Evolutionary conservation across 2,888 invertebrate genomes (phyloP), one percentile per base, ranked within the genome.

Genomic region (Drosophila buzzatii): DNA sequence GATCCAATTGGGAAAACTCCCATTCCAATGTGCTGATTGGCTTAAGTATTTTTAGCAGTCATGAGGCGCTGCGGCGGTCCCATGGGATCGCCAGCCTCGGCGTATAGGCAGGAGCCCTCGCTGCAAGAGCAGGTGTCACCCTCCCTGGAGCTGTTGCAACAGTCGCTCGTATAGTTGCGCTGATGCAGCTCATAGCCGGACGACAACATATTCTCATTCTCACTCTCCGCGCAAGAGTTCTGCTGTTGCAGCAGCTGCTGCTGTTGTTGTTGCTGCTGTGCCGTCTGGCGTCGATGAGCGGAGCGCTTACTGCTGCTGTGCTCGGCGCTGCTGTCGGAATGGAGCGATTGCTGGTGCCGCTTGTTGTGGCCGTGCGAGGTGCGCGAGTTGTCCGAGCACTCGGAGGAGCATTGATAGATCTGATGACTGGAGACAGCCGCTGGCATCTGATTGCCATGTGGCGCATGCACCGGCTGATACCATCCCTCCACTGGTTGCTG

Each of bases 71-170:
- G 57, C 27, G 56, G 61, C 20, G 88, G 70, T 60, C 76, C 71
- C 33, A 87, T 85, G 14, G 93, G 93, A 51, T 93, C 93, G 44
- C 94, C 94, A 33, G 95, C 94, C 90, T 95, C 95, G 1, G 95
- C 95, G 82, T 95, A 95, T 63, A 95, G 92, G 81, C 95, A 95
- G 53, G 95, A 95, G 20, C 95, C 95, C 84, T 95, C 95, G 88
- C 95, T 95, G 91, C 95, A 95, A 37, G 95, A 95, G 90, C 95
- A 95, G 59, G 95, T 95, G 82, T 95, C 95, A 51, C 94, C 94
- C 57, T 93, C 94, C 89, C 90, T 94, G 78, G 93, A 94, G 92
- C 90, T 94, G 92, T 91, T 92, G 74, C 93, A 93, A 59, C 94
- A 94, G 76, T 94, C 94, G 65, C 92, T 93, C 23, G 85, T 70